Conservation (phyloP, 2,113 vertebrate genomes). For the human (Homo sapiens) region DNA sequence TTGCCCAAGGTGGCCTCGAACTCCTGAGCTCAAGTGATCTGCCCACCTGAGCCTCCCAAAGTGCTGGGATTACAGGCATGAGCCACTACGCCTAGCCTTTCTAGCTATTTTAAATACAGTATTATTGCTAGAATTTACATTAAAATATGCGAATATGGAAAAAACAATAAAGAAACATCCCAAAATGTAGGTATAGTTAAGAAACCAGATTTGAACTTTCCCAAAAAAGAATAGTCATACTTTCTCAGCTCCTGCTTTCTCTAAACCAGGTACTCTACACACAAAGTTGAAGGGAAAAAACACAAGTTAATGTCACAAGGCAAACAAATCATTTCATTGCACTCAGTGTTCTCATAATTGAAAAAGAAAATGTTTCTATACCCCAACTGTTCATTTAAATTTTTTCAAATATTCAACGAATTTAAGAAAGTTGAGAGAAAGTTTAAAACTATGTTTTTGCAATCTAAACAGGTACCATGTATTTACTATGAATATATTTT, state of each 20-base stretch:
- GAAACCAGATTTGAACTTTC: constrained; percentile 28
- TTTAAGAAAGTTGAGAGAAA: not conserved
- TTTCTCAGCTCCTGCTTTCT: constrained; percentile 12
- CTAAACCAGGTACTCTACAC: not conserved
- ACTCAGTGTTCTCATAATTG: not conserved
- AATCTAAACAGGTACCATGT: not conserved
- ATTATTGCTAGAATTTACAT: not conserved
- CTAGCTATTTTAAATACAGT: not conserved
- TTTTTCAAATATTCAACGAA: constrained; percentile 13
- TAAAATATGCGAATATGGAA: not conserved
- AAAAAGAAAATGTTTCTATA: constrained; percentile 12
- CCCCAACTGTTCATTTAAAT: not conserved
- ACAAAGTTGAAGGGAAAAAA: not conserved
- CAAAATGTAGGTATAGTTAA: constrained; percentile 23
- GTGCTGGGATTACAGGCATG: no score
- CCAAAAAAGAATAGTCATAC: not conserved
- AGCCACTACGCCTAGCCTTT: not conserved
- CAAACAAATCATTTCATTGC: not conserved
- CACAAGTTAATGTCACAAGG: not conserved
- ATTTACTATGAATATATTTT: not conserved
- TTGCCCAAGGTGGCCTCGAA: no score
- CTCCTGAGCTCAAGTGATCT: no score
- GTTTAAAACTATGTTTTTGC: not conserved
- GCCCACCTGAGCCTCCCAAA: no score
- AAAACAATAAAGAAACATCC: not conserved